Evolutionary conservation across 2,113 vertebrate genomes (phyloP), one percentile per base, ranked within the genome.

Genomic region (Cranoglanis bouderius): DNA sequence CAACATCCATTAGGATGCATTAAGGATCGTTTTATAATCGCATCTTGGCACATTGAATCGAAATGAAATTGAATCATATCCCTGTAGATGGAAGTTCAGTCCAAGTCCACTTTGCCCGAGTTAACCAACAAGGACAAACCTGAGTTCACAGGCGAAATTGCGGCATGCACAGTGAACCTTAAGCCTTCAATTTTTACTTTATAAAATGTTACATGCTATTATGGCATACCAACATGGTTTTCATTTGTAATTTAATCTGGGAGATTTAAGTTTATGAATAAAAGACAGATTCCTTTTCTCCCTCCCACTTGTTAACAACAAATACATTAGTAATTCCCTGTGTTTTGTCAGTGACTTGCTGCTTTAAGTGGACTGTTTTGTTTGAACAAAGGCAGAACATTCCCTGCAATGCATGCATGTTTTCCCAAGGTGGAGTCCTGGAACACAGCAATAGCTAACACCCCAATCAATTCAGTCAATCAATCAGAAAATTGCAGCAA

Each of bases 401-500:
- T 21, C 7, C 78, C n/a, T 35, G 18, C 78, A 82, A 55, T 10
- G 51, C 7, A 35, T 51, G 35, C 46, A 29, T 51, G 12, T 77
- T 46, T 29, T 77, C 77, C 75, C 29, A 80, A 80, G 77, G 77
- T 78, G 75, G 49, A 78, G 26, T 18, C 14, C 77, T 57, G 78
- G 16, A 24, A 57, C n/a, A 57, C 51, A 55, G 16, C 78, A 55
- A 35, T 55, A 82, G 8, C 35, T 59, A 59, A 59, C 53, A 40
- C 10, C 19, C 32, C 21, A 16, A 40, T 83, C 55, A 59, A 61
- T 59, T 61, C 57, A 43, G 19, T 83, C 35, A 83, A 43, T 83
- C 55, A 83, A 82, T 57, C 53, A 57, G 55, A 83, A 83, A 59
- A 61, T 7, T 8, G 16, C 49, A 53, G 78, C 49, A 32, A 81